phyloP scores from a whole-genome alignment of 2,888 invertebrate genomes.

The Artemia sinica region DNA sequence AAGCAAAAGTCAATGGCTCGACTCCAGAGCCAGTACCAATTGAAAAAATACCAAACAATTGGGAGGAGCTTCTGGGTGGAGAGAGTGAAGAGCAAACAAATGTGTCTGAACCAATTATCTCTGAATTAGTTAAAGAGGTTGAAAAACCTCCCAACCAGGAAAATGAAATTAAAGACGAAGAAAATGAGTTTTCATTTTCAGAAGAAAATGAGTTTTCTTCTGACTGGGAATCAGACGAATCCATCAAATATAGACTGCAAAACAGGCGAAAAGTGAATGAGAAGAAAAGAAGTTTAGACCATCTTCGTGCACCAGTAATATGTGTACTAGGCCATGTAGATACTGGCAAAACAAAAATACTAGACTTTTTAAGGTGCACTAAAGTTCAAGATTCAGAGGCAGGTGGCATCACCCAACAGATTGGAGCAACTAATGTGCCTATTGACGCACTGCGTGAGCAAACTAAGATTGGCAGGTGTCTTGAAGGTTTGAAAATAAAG shows the following conservation, averaged over 20 bases:
- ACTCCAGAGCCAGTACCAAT: constrained; percentile 26
- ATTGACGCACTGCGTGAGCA: constrained; percentile 86
- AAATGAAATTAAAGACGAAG: constrained; percentile 19
- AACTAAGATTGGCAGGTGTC: constrained; percentile 53
- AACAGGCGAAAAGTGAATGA: constrained; percentile 51
- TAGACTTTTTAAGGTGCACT: constrained; percentile 86
- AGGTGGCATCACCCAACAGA: constrained; percentile 98
- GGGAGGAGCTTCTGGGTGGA: constrained; percentile 53
- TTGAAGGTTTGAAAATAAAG: constrained; percentile 51
- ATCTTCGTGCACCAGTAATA: constrained; percentile 83
- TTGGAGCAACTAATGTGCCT: constrained; percentile 97
- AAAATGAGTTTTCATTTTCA: constrained; percentile 19
- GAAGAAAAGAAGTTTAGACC: constrained; percentile 45
- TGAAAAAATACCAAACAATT: constrained; percentile 54
- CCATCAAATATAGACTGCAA: constrained; percentile 53
- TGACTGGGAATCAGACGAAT: constrained; percentile 36
- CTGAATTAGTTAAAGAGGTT: too few species aligned
- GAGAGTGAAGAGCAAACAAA: constrained; percentile 37
- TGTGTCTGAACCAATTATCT: not conserved
- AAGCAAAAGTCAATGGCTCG: not conserved
- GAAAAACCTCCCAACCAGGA: too few species aligned
- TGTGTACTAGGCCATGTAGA: constrained; percentile 98
- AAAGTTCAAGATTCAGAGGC: constrained; percentile 91
- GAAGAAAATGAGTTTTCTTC: constrained; percentile 4
- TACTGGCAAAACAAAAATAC: constrained; percentile 88